Evolutionary conservation across 1,140 invertebrate species (phyloP).

Genomic region (Mycetomoellerius zeteki): DNA sequence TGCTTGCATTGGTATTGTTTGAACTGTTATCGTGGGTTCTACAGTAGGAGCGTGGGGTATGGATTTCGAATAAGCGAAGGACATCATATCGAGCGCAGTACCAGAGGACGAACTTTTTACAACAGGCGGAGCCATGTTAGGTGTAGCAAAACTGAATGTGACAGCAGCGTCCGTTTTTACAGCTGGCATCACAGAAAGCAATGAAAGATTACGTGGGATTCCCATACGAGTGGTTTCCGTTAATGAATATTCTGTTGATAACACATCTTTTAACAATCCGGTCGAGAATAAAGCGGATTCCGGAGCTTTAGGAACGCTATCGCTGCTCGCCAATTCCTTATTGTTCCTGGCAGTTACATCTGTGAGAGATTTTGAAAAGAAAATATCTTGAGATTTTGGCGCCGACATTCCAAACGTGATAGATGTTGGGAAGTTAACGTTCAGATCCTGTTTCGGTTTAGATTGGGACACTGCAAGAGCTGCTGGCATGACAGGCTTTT

Average conservation of each 20-base stretch:
- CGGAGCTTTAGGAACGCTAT: slow-evolving; percentile 24
- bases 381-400: slow-evolving; percentile 67
- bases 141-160: slow-evolving; percentile 64
- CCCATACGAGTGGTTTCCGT: slow-evolving; percentile 24
- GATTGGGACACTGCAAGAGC: slow-evolving; percentile 53
- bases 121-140: slow-evolving; percentile 1
- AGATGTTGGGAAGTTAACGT: slow-evolving; percentile 27
- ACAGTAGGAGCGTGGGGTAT: background rate
- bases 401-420: slow-evolving; percentile 71
- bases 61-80: slow-evolving; percentile 72
- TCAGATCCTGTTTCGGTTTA: slow-evolving; percentile 71
- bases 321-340: slow-evolving; percentile 42
- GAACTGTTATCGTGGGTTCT: slow-evolving; percentile 18
- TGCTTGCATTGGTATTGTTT: slow-evolving; percentile 33
- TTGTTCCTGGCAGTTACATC: slow-evolving; percentile 41
- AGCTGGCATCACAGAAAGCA: slow-evolving; percentile 27
- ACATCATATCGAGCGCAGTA: slow-evolving; percentile 56
- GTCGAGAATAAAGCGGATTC: slow-evolving; percentile 63
- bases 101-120: slow-evolving; percentile 38
- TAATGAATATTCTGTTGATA: slow-evolving; percentile 58
- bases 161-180: slow-evolving; percentile 43
- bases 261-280: slow-evolving; percentile 58
- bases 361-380: slow-evolving; percentile 28
- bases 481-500: slow-evolving; percentile 38
- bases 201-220: background rate